Conservation (phyloP, 1,140 invertebrate species). For the Pseudomyrmex dendroicus region DNA sequence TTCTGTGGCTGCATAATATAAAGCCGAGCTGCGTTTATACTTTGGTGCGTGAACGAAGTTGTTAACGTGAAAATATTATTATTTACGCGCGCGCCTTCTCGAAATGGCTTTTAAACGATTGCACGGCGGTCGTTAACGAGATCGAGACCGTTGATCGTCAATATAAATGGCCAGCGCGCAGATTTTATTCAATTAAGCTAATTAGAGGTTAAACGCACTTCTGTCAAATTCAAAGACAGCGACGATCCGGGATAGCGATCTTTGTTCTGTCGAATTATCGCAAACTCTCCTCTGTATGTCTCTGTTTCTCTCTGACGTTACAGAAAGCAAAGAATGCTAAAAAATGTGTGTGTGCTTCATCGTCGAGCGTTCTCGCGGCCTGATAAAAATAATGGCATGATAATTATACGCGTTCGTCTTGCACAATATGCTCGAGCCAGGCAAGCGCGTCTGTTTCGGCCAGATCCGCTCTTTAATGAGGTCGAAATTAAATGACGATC, state of each 20-base stretch:
- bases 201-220: constrained; percentile 7
- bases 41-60: not conserved
- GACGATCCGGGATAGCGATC: constrained; percentile 16
- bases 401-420: constrained; percentile 12
- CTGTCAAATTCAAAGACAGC: constrained; percentile 29
- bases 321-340: not conserved
- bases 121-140: constrained; percentile 7
- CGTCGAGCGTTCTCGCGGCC: constrained; percentile 2
- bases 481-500: constrained; percentile 22
- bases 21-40: not conserved
- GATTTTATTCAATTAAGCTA: constrained; percentile 32
- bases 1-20: not conserved
- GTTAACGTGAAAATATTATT: not conserved
- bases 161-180: not conserved
- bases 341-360: not conserved
- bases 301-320: not conserved
- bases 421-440: not conserved
- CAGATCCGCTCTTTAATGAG: constrained; percentile 29
- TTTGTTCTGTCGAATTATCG: not conserved
- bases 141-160: constrained; percentile 18
- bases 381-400: constrained; percentile 38
- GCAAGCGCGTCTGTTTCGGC: constrained; percentile 10
- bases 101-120: not conserved
- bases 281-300: not conserved
- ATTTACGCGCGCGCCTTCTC: not conserved